These are phyloP conservation scores for Cinara cedri DNA, from an alignment of 2,888 invertebrate genomes.

Conservation along the genomic window DNA sequence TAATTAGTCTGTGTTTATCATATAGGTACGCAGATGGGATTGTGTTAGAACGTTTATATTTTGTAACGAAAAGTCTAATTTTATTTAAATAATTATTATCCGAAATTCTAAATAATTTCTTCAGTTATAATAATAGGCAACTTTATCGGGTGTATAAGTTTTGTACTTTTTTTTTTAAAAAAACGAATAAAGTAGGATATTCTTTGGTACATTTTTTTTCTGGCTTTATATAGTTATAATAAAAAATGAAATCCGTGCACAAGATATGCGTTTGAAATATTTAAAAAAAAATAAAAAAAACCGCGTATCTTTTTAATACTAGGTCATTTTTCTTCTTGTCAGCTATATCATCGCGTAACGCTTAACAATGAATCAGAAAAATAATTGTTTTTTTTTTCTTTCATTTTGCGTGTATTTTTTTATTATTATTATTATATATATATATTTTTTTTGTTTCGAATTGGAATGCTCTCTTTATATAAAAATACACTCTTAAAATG, in stretches of 20 bases:
- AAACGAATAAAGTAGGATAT: not conserved
- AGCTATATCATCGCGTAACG: conserved; percentile 2
- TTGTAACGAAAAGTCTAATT: no score
- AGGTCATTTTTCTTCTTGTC: conserved; percentile 20
- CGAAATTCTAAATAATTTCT: no score
- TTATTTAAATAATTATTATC: no score
- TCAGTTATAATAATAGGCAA: no score
- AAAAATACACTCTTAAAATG: not conserved
- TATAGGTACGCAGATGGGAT: no score
- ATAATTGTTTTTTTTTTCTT: conserved; percentile 12
- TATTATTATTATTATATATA: no score
- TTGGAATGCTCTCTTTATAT: not conserved
- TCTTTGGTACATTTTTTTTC: not conserved
- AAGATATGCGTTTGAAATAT: conserved; percentile 19
- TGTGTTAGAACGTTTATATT: no score
- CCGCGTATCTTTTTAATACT: conserved; percentile 7
- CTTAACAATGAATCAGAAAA: conserved; percentile 18
- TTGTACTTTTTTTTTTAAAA: not conserved
- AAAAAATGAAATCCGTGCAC: not conserved
- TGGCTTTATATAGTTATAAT: not conserved
- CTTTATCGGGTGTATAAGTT: no score
- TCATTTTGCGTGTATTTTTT: not conserved
- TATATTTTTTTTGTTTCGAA: no score
- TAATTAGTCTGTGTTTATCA: no score
- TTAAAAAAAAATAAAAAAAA: not conserved